Base-by-base conservation (phyloP, 2,797 vertebrate genomes). In the Characodon lateralis region DNA sequence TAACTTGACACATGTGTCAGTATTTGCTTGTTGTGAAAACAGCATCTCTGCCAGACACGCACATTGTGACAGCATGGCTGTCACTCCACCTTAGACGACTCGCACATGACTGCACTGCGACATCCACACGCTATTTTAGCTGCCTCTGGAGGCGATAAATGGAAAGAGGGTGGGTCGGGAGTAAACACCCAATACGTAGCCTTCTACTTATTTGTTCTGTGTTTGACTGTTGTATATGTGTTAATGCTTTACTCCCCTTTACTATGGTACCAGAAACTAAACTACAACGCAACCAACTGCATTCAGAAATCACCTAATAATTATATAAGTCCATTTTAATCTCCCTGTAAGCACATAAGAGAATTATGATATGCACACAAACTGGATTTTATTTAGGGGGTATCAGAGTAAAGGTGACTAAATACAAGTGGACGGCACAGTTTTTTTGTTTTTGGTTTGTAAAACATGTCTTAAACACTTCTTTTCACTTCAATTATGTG, bases 1-100 rank as follows among this genome's bases (percentile, higher is more conserved):
- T 72, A 63, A 39, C 81, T 83, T 74, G 80, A 78, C 79, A 87
- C 84, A 89, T 84, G 83, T 87, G 83, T 84, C 74, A 84, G 78
- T 79, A 78, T 80, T 72, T 72, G 76, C 53, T 80, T 90, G 83
- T 91, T 93, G 77, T 92, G 88, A 82, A 92, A 92, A 91, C 91
- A 88, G 20, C 46, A 59, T 43, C 70, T 58, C 66, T 59, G 79
- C 85, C 77, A 80, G 78, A 85, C 83, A 75, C 53, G 83, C 65
- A 22, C 86, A 86, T 91, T 89, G 75, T 76, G 84, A 88, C 88
- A 89, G 89, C 83, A 77, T 26, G 0, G 41, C 53, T 66, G 83
- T 86, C 82, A 87, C 72, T 68, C 39, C 20, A 13, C n/a, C 13
- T 69, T 71, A 86, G 85, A 65, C 51, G 50, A 74, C 77, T 79